Evolutionary conservation across 2,797 vertebrate genomes (phyloP).

Genomic region (Onychomys leucogaster): DNA sequence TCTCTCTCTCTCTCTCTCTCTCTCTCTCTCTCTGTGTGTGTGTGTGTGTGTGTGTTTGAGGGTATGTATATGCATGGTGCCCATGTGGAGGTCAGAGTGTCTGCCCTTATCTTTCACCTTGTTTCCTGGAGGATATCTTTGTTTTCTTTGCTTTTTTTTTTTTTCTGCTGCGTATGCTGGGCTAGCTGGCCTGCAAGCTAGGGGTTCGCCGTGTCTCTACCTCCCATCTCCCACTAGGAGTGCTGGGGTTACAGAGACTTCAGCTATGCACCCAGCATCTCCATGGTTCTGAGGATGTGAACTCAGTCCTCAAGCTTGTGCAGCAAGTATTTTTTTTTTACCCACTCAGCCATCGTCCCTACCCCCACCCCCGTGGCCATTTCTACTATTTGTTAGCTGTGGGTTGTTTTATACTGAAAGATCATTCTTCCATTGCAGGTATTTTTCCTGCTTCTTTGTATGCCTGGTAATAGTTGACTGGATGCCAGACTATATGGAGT

Average conservation of each 20-base stretch:
- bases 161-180: neutral
- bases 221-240: neutral
- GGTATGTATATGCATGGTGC: neutral
- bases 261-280: neutral
- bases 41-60: neutral
- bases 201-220: neutral
- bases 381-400: neutral
- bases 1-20: neutral
- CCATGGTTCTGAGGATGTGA: neutral
- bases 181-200: neutral
- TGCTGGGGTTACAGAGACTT: neutral
- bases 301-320: neutral
- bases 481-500: conserved; percentile 13
- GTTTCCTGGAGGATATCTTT: neutral
- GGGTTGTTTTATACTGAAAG: neutral
- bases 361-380: neutral
- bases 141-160: neutral
- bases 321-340: neutral
- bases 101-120: neutral
- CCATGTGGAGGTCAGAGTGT: neutral
- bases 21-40: too few species aligned
- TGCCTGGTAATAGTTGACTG: conserved; percentile 4
- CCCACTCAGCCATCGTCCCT: neutral
- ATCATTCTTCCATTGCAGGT: neutral
- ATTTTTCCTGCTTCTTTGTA: conserved; percentile 40